Conservation (phyloP, 37 sponge, comb jelly and placozoan genomes). For the Agelas oroides region DNA sequence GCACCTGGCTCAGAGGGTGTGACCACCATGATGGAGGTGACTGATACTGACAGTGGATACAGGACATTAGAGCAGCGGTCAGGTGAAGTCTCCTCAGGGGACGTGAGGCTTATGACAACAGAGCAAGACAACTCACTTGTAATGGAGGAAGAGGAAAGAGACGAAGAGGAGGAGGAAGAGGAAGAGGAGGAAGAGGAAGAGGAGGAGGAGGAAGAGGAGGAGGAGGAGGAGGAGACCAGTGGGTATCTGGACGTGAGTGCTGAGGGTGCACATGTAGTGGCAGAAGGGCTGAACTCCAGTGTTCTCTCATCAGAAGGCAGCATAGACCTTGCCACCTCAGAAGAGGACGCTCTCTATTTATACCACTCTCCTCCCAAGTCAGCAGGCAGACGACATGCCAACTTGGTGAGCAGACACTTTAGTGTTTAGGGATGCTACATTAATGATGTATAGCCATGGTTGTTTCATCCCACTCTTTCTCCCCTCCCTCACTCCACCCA, state of each 20-base stretch:
- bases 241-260: too few species aligned
- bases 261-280: background rate
- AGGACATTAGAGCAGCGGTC: too few species aligned
- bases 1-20: too few species aligned
- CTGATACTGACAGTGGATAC: too few species aligned
- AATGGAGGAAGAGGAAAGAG: too few species aligned
- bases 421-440: too few species aligned
- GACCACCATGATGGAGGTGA: too few species aligned
- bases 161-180: too few species aligned
- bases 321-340: background rate
- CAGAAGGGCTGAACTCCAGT: background rate
- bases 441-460: too few species aligned
- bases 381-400: background rate
- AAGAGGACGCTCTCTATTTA: background rate
- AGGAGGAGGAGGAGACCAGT: background rate
- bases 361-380: slow-evolving; percentile 1
- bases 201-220: background rate
- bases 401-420: background rate
- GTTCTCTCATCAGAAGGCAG: background rate
- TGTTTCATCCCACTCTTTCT: background rate
- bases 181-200: background rate
- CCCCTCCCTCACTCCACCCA: background rate
- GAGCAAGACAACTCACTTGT: too few species aligned
- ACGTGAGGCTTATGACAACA: too few species aligned
- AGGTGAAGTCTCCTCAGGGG: too few species aligned